Evolutionary conservation across 2,797 vertebrate species (phyloP).

Genomic region (Hylomyscus alleni): DNA sequence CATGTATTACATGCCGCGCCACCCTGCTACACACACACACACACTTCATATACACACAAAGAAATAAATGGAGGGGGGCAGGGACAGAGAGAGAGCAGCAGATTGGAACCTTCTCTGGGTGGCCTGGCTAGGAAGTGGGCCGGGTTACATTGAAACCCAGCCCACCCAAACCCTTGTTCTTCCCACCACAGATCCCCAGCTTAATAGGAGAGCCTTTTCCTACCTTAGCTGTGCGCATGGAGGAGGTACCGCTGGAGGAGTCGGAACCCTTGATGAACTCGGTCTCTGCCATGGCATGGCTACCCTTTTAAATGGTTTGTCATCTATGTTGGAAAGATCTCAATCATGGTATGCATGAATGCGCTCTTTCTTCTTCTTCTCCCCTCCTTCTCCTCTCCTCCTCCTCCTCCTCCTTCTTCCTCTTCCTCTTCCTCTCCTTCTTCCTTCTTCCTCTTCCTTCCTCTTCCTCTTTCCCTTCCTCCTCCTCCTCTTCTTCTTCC

Average conservation of each 20-base stretch:
- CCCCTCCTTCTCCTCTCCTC: too few species aligned
- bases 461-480: background rate
- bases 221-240: background rate
- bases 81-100: background rate
- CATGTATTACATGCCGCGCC: too few species aligned
- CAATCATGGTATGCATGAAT: background rate
- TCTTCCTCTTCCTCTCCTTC: too few species aligned
- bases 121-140: background rate
- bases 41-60: background rate
- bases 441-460: background rate
- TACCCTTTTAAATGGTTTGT: constrained; percentile 47
- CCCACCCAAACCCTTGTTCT: background rate
- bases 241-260: background rate
- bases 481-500: background rate
- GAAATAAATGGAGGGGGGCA: too few species aligned
- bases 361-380: background rate
- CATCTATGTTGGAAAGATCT: background rate
- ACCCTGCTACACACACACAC: background rate
- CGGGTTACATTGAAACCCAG: constrained; percentile 33
- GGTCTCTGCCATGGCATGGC: background rate
- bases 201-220: background rate
- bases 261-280: background rate
- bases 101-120: background rate
- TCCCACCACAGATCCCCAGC: background rate
- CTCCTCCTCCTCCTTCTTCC: background rate